These are phyloP conservation scores for Zaprionus kolodkinae DNA, from an alignment of 1,140 invertebrate species.

Conservation along the genomic window DNA sequence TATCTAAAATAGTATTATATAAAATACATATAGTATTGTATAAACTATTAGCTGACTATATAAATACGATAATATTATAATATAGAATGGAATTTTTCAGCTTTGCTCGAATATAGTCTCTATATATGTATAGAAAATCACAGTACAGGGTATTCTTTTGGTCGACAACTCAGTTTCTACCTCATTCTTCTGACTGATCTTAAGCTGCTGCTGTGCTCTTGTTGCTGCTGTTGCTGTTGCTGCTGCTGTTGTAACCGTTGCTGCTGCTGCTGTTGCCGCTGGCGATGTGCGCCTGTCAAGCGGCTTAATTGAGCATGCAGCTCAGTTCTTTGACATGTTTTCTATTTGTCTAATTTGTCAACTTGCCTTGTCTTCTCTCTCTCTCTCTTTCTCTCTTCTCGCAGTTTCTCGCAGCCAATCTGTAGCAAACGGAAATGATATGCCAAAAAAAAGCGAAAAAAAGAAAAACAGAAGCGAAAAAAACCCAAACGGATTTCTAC, in stretches of 20 bases:
- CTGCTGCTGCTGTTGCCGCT: conserved; percentile 16
- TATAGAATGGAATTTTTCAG: background rate
- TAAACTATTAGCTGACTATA: background rate
- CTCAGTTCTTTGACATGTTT: conserved; percentile 79
- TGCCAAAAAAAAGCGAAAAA: conserved; percentile 36
- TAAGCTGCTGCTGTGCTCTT: conserved; percentile 2
- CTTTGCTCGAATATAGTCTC: too few relatives aligned
- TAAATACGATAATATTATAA: background rate
- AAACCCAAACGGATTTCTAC: conserved; percentile 1
- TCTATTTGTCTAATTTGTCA: conserved; percentile 82
- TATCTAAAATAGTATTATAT: too few relatives aligned
- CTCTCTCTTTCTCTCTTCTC: background rate
- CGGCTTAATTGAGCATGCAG: conserved; percentile 71
- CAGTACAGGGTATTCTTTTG: background rate
- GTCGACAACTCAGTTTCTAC: background rate
- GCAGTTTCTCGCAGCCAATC: background rate
- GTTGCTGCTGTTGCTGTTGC: background rate
- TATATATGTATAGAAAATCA: background rate
- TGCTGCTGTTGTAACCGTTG: background rate
- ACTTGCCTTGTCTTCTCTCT: conserved; percentile 46
- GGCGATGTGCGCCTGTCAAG: conserved; percentile 47
- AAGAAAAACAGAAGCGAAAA: background rate
- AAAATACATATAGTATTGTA: background rate
- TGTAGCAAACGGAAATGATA: conserved; percentile 71
- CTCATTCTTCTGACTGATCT: conserved; percentile 1